phyloP scores from a whole-genome alignment of 2,888 invertebrate species.

The Drosophila nigritarsus region DNA sequence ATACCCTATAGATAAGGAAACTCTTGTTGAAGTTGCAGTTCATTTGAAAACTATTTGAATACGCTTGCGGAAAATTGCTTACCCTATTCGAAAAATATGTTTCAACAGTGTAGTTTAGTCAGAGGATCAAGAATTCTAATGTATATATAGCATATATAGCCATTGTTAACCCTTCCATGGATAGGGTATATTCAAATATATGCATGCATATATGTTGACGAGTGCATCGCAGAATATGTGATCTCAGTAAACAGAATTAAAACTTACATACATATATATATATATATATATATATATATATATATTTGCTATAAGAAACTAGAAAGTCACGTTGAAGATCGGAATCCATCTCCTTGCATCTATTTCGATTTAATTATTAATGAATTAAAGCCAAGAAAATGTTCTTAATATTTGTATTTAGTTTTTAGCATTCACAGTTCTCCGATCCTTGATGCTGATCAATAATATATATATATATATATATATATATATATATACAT shows the following conservation, averaged over 20 bases:
- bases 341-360: neutral
- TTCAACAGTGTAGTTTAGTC: no score
- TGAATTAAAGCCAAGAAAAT: neutral
- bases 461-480: neutral
- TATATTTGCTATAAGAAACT: neutral
- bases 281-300: neutral
- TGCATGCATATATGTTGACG: neutral
- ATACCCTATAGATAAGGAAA: slow-evolving; percentile 12
- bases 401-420: neutral
- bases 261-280: neutral
- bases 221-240: neutral
- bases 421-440: neutral
- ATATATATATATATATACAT: no score
- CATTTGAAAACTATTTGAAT: neutral
- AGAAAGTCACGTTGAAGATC: neutral
- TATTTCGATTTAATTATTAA: neutral
- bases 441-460: slow-evolving; percentile 6
- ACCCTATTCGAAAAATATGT: neutral
- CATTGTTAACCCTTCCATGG: neutral
- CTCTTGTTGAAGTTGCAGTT: neutral
- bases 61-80: no score
- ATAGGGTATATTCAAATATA: slow-evolving; percentile 9
- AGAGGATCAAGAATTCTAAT: neutral
- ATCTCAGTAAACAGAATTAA: neutral
- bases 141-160: neutral